A percentile compares a stretch with the other conserved stretches of the same genome.
These are phyloP conservation scores for Sympetrum striolatum DNA, from an alignment of 2,888 invertebrate genomes.

Conservation along the genomic window DNA sequence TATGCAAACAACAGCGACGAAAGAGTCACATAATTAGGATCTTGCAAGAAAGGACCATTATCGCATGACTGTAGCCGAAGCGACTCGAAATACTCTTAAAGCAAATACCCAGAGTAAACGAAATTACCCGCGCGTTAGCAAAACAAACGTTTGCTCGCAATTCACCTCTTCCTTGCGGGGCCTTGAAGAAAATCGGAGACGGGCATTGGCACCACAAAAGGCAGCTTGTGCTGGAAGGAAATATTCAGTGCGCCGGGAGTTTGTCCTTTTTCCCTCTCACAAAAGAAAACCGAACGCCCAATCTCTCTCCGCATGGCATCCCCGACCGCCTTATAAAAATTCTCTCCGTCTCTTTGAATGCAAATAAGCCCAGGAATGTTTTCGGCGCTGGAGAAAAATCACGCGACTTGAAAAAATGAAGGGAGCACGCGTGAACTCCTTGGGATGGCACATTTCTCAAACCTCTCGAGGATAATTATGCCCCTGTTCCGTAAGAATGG, in stretches of 20 bases:
- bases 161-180: not conserved
- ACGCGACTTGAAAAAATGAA: not conserved
- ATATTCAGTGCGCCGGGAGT: not conserved
- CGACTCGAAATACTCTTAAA: too few species aligned
- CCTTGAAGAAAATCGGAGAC: not conserved
- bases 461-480: not conserved
- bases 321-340: not conserved
- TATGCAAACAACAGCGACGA: too few species aligned
- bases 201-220: not conserved
- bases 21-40: too few species aligned
- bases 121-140: not conserved
- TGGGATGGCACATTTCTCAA: not conserved
- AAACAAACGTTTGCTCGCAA: not conserved
- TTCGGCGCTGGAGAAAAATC: not conserved
- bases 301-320: not conserved
- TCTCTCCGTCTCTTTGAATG: not conserved
- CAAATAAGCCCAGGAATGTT: not conserved
- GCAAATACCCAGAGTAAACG: too few species aligned
- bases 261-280: not conserved
- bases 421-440: not conserved
- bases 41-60: too few species aligned
- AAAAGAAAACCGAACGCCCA: not conserved
- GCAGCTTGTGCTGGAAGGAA: not conserved
- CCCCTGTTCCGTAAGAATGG: not conserved
- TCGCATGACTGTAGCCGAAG: too few species aligned